phyloP scores from a whole-genome alignment of 1,140 invertebrate genomes.

The Tribolium madens region DNA sequence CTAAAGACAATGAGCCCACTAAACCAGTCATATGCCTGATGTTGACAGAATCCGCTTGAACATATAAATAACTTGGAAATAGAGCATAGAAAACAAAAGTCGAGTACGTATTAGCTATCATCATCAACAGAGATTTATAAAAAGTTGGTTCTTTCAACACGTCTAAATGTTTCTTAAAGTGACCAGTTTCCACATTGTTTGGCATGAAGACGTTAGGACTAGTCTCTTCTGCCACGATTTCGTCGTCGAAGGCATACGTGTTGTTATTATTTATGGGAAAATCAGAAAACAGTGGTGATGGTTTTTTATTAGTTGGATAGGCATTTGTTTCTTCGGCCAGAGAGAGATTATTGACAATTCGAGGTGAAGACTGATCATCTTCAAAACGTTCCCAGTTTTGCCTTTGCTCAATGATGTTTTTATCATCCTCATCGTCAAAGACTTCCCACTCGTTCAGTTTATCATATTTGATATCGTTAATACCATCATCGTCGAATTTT shows the following conservation, averaged over 20 bases:
- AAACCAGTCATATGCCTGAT: conserved; percentile 45
- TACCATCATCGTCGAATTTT: conserved; percentile 50
- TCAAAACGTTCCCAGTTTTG: conserved; percentile 46
- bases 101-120: conserved; percentile 60
- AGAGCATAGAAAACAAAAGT: conserved; percentile 58
- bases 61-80: conserved; percentile 59
- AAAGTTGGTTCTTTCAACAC: conserved; percentile 58
- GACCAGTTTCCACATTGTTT: conserved; percentile 1
- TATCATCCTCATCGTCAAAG: conserved; percentile 6
- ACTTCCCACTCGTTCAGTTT: conserved; percentile 33
- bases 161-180: conserved; percentile 40
- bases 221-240: conserved; percentile 33
- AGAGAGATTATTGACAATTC: conserved; percentile 48
- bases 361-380: conserved; percentile 47
- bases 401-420: conserved; percentile 1
- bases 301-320: conserved; percentile 17
- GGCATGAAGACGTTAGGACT: conserved; percentile 54
- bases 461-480: conserved; percentile 20
- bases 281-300: conserved; percentile 58
- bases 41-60: conserved; percentile 30
- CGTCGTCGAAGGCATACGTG: conserved; percentile 58
- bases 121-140: conserved; percentile 60
- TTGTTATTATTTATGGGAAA: conserved; percentile 60
- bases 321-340: conserved; percentile 49
- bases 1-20: conserved; percentile 52